Evolutionary conservation across 2,113 vertebrate genomes (phyloP), one percentile per base, ranked within the genome.

Genomic region (Dascyllus trimaculatus): DNA sequence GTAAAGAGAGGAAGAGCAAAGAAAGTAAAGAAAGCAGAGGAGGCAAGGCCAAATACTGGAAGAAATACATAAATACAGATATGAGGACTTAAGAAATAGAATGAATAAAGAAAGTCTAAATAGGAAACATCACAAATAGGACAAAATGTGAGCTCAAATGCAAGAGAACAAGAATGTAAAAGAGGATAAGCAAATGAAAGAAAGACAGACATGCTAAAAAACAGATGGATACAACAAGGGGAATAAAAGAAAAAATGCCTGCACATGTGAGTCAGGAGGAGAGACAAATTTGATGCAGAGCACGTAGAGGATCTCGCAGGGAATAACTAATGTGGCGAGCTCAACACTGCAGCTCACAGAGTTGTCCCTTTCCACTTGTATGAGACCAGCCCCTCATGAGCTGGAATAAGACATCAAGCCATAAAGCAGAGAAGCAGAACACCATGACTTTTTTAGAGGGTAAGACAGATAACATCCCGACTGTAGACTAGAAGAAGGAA

Each of bases 351-450:
- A 58, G 79, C 76, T 83, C 57, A 35, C 40, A 82, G 77, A 88
- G 62, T 74, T 66, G 88, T 89, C 75, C 76, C 71, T 54, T 68
- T 73, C 53, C 63, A 71, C 81, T 78, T 82, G 78, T 65, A 77
- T 71, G 29, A 87, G 81, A 82, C 57, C 59, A 66, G 53, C 32
- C 56, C 49, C 67, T 75, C 19, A 0, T 68, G 80, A 81, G 81
- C 49, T 22, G 14, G 65, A 84, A 68, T 78, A 77, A 88, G 83
- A 87, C 81, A 75, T 91, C 86, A 85, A 82, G 52, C 21, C 61
- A 59, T 59, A 64, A 63, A 75, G 82, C 35, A 56, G 46, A 80
- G 51, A 63, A 73, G 64, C 56, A 7, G n/a, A 81, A 60, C 21
- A 21, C 54, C 21, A 18, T 29, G 62, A 51, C 48, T 84, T 45